Base-by-base conservation (phyloP, 2,797 vertebrate genomes). In the Cygnus olor region DNA sequence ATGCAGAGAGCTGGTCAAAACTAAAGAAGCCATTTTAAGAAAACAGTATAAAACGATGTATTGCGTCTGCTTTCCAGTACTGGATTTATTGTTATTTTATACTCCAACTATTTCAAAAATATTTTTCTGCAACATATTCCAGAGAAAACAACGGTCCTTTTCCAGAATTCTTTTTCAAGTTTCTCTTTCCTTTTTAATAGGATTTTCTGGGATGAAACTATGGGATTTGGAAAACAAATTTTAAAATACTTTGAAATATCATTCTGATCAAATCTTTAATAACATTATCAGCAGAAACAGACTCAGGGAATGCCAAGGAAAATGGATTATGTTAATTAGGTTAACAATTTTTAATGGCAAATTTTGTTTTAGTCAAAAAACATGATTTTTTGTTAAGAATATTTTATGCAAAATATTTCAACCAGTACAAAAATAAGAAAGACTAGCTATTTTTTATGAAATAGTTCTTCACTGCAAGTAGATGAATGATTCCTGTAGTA, bases 291-390 rank as follows among this genome's bases (percentile, higher is more conserved):
- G 74, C 47, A 92, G 80, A 89, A 93, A 68, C 64, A 94, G 84
- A 89, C 47, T 38, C 4, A 6, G 58, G 32, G 66, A 90, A 80
- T 87, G 69, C 53, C 88, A 94, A 74, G 54, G 34, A 91, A 93
- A 95, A 95, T 66, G 45, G 69, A 87, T 90, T 94, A 66, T 85
- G 80, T 85, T 92, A 93, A 96, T 94, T 71, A 87, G 54, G 53
- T 47, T 94, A 93, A 84, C 38, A 77, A 54, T 63, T 95, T 84
- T 95, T 90, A 78, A 93, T 89, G 76, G 56, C 5, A 87, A 63
- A 32, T 86, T 85, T 89, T 86, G 22, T 74, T 89, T 85, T 61
- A 70, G 36, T 54, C 13, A 53, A 28, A 73, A 83, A 89, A 87
- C 24, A 14, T 14, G 13, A 5, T 88, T 77, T 85, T 60, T 80